These are phyloP conservation scores for Natrix natrix DNA, from an alignment of 2,797 vertebrate genomes.

Conservation along the genomic window DNA sequence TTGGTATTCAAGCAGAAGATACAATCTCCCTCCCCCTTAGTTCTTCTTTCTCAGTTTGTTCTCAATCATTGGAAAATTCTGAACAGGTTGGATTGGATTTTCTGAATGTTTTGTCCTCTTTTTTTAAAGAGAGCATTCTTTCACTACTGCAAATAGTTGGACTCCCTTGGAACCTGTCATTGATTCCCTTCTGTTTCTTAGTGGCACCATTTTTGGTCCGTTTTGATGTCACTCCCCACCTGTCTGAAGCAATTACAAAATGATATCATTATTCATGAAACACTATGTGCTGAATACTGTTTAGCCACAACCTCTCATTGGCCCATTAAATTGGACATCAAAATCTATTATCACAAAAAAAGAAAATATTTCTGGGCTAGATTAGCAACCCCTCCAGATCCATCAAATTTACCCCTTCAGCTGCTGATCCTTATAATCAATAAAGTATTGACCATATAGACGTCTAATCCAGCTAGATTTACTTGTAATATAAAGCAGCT, in stretches of 20 bases:
- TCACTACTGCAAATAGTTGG: not conserved
- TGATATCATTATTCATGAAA: not conserved
- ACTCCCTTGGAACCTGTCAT: not conserved
- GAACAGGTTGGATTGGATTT: not conserved
- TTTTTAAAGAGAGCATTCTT: not conserved
- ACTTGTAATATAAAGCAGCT: not conserved
- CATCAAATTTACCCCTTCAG: not conserved
- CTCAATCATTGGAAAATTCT: not conserved
- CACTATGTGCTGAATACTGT: not conserved
- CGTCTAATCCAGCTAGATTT: not conserved
- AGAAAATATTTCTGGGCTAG: not conserved
- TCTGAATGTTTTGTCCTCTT: not conserved
- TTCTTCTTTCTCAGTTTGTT: not conserved
- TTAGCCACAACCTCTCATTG: not conserved
- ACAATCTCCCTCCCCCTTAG: not conserved
- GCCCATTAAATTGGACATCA: not conserved
- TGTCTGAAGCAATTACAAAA: not conserved
- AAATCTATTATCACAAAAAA: not conserved
- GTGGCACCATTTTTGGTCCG: not conserved
- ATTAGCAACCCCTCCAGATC: not conserved
- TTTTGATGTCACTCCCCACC: not conserved
- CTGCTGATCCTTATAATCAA: not conserved
- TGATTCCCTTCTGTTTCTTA: not conserved
- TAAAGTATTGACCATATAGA: not conserved
- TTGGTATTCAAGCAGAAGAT: not conserved